A percentile compares a stretch with the other conserved stretches of the same genome.
phyloP scores from a whole-genome alignment of 2,888 invertebrate species.

The Oscheius myriophilus region DNA sequence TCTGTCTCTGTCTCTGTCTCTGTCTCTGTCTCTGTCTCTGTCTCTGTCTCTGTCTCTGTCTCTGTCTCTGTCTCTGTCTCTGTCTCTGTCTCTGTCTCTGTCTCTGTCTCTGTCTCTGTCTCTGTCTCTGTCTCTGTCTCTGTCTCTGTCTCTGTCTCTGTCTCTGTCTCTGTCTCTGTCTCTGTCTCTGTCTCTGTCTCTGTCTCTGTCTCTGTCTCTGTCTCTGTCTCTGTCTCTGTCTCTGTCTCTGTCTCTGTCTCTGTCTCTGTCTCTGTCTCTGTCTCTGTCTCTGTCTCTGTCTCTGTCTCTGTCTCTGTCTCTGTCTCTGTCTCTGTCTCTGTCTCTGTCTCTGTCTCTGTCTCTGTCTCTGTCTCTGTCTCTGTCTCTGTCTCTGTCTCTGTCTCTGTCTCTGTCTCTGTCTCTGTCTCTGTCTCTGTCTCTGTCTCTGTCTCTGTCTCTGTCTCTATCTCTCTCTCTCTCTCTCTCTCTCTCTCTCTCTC shows the following conservation, averaged over 20 bases:
- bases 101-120: background rate
- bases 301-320: background rate
- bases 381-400: background rate
- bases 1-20: background rate
- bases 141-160: background rate
- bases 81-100: background rate
- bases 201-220: background rate
- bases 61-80: background rate
- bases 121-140: background rate
- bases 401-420: background rate
- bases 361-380: background rate
- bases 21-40: background rate
- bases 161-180: background rate
- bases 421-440: background rate
- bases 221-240: background rate
- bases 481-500: no score
- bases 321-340: background rate
- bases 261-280: background rate
- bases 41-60: background rate
- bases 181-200: background rate
- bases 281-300: background rate
- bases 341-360: background rate
- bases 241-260: background rate
- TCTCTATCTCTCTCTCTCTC: background rate
- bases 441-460: no score